Conservation (phyloP, 2,888 invertebrate species). For the Nipponacmea schrenckii region DNA sequence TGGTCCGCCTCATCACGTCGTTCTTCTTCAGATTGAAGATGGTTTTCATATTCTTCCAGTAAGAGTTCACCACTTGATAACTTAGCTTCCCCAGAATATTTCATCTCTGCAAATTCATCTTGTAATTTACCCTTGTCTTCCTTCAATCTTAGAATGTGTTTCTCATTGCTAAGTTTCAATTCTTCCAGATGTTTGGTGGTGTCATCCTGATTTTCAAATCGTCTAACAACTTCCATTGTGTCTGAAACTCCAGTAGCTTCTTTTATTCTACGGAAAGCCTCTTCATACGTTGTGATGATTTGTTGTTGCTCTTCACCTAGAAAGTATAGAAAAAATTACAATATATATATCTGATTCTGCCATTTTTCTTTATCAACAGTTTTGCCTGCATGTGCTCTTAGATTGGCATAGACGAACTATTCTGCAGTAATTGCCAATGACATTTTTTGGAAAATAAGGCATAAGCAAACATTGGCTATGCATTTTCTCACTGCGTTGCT, state of each 20-base stretch:
- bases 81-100: constrained; percentile 68
- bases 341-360: too few species aligned
- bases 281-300: constrained; percentile 67
- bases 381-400: too few species aligned
- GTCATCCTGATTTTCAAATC: constrained; percentile 67
- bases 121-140: constrained; percentile 65
- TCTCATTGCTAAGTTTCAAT: constrained; percentile 65
- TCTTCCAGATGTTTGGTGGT: constrained; percentile 65
- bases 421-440: too few species aligned
- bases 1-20: constrained; percentile 55
- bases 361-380: too few species aligned
- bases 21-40: constrained; percentile 58
- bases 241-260: constrained; percentile 67
- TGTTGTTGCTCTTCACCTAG: constrained; percentile 66
- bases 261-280: constrained; percentile 67
- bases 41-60: constrained; percentile 64
- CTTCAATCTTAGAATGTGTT: constrained; percentile 58
- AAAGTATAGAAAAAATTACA: neutral
- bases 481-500: too few species aligned
- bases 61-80: constrained; percentile 67
- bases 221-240: constrained; percentile 63
- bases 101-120: constrained; percentile 67
- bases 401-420: too few species aligned
- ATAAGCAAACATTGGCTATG: too few species aligned
- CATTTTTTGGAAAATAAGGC: too few species aligned